Evolutionary conservation across 2,888 invertebrate genomes (phyloP), one percentile per base, ranked within the genome.

Genomic region (Plusia festucae): DNA sequence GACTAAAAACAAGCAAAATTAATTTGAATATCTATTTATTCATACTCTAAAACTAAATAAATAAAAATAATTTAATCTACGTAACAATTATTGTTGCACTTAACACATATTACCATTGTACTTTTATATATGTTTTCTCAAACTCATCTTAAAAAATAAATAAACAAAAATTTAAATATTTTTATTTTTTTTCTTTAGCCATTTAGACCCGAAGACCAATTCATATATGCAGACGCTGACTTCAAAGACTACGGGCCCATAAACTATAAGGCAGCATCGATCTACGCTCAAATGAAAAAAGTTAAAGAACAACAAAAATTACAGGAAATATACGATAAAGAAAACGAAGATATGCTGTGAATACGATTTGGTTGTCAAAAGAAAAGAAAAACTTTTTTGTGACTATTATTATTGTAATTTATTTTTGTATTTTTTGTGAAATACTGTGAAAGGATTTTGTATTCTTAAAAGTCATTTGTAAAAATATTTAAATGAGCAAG

Each of bases 181-280:
- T 52, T 22, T 7, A 2, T 20, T 49, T 18, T 64, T 78, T 80
- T 82, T 72, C 90, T 89, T 53, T 96, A 98, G 98, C 97, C 98
- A 76, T 97, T 97, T 94, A 96, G 96, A 92, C 97, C 98, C 76
- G 97, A 97, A 86, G 98, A 98, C 93, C 91, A 92, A 81, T 96
- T 98, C 92, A 97, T 98, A 87, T 98, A 98, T 92, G 98, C 98
- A 70, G 98, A 98, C 91, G 97, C 98, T 83, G 98, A 98, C 91
- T 97, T 98, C 92, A 97, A 97, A 88, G 97, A 97, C 84, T 98
- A 98, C 91, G 98, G 98, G 79, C 98, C 98, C 55, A 98, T 98
- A 89, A 98, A 98, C 94, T 98, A 98, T 94, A 98, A 98, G 89
- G 97, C 97, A 72, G 98, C 98, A 66, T 98, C 98, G 44, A 96